These are phyloP conservation scores for Fabriciana adippe DNA, from an alignment of 2,888 invertebrate genomes.

Conservation along the genomic window DNA sequence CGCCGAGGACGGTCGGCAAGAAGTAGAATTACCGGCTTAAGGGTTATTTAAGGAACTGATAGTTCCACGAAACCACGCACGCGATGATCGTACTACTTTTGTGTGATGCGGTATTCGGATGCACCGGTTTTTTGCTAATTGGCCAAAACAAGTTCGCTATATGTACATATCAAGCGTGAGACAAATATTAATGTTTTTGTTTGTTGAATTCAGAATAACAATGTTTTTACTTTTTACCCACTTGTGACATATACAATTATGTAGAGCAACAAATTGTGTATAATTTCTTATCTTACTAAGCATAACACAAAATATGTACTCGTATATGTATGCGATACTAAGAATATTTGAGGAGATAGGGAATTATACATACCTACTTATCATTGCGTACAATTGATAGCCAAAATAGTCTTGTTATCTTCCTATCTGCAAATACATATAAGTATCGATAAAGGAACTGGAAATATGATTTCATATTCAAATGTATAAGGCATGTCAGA, in stretches of 20 bases:
- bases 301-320: not conserved
- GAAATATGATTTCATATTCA: conserved; percentile 52
- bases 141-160: conserved; percentile 47
- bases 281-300: not conserved
- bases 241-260: no score
- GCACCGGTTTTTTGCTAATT: conserved; percentile 55
- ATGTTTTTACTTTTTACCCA: conserved; percentile 1
- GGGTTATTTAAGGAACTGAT: conserved; percentile 67
- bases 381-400: conserved; percentile 44
- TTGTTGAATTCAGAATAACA: not conserved
- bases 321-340: not conserved
- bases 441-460: conserved; percentile 57
- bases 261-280: no score
- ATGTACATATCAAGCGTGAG: conserved; percentile 4
- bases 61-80: conserved; percentile 72
- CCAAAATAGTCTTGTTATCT: conserved; percentile 51
- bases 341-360: conserved; percentile 8
- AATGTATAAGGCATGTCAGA: conserved; percentile 43
- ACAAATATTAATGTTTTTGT: conserved; percentile 9
- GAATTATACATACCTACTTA: conserved; percentile 6
- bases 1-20: conserved; percentile 70
- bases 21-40: conserved; percentile 59
- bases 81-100: conserved; percentile 64
- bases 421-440: conserved; percentile 51
- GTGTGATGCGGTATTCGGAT: conserved; percentile 57